Evolutionary conservation across 2,797 vertebrate species (phyloP), one percentile per base, ranked within the genome.

Genomic region (Distichodus sexfasciatus): DNA sequence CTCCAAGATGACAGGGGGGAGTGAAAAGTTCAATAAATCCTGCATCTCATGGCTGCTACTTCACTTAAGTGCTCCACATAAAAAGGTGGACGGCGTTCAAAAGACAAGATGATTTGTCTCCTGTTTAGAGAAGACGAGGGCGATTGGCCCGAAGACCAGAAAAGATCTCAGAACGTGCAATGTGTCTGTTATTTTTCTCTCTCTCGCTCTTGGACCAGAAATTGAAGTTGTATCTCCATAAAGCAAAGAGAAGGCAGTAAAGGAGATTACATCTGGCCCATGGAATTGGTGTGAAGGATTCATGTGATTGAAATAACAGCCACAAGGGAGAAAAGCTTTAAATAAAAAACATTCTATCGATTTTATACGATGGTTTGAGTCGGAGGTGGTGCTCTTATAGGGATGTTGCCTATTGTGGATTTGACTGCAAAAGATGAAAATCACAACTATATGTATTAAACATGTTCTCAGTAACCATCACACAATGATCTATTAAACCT

Each of bases 11-110:
- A 14, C 14, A n/a, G 53, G 54, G 24, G 4, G 35, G 72, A 64
- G 67, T 59, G 48, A 71, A 63, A 74, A 77, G 61, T 59, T 57
- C 76, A 74, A 74, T 78, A 74, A 74, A 80, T 77, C 74, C 67
- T 60, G 43, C 64, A 67, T 75, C 31, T 51, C 59, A 60, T 74
- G 36, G 57, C 44, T 61, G 58, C 66, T 76, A 76, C 72, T 80
- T 71, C 60, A 66, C 71, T 77, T 79, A 77, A 79, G 76, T 80
- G 71, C 43, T 51, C 68, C 46, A 50, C 54, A 75, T 71, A 68
- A 66, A n/a, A 55, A 76, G 31, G 68, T 68, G 62, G 29, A 66
- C 21, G 7, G 40, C 33, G 19, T 76, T 80, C 38, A 69, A 57
- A 63, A 68, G 66, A 71, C 41, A 61, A 44, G 15, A 62, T 64